A percentile compares a stretch with the other conserved stretches of the same genome.
Conservation (phyloP, 1,140 invertebrate species). For the Platyura marginata region DNA sequence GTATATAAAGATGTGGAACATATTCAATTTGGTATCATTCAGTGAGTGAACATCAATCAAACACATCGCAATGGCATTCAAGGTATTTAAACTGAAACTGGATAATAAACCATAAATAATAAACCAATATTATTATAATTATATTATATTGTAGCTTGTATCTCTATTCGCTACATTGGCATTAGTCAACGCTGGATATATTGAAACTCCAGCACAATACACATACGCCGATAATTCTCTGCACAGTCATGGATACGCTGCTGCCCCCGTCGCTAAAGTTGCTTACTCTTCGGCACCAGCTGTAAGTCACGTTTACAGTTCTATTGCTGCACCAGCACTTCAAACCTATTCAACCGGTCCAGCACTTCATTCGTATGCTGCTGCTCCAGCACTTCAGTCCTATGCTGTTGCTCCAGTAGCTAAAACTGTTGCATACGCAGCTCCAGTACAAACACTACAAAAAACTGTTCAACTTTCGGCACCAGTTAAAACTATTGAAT, state of each 20-base stretch:
- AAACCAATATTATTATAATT: background rate
- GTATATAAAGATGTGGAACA: background rate
- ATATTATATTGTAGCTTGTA: background rate
- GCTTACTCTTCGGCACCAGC: background rate
- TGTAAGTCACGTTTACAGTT: background rate
- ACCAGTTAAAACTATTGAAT: background rate
- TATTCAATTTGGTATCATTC: background rate
- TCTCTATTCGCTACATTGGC: background rate
- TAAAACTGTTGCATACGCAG: background rate
- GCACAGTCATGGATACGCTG: background rate
- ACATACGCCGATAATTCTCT: background rate
- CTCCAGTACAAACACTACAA: background rate
- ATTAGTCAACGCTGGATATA: background rate
- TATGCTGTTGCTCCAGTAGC: background rate
- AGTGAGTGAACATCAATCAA: background rate
- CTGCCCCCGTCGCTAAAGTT: background rate
- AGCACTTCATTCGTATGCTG: background rate
- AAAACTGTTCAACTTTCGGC: too few species aligned
- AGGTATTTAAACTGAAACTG: background rate
- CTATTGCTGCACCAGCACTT: too few species aligned
- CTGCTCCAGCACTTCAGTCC: background rate
- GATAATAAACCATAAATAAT: background rate
- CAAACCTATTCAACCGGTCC: background rate
- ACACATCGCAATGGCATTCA: background rate
- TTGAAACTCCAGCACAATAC: background rate